phyloP scores from a whole-genome alignment of 2,113 vertebrate genomes.

The Toxotes jaculatrix region DNA sequence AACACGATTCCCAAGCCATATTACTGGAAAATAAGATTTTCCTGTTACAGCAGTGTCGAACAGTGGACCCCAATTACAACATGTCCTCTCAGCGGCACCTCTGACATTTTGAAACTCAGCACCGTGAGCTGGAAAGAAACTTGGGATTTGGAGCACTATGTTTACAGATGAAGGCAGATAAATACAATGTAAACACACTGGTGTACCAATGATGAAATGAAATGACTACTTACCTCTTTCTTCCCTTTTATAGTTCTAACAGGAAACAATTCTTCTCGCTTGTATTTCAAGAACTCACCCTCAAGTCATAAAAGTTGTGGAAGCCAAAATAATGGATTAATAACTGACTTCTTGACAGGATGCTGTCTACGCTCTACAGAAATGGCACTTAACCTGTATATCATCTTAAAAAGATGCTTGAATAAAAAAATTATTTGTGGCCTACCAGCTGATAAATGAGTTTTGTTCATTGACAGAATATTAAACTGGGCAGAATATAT shows the following conservation, averaged over 20 bases:
- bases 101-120: conserved; percentile 3
- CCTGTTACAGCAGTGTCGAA: not conserved
- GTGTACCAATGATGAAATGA: no score
- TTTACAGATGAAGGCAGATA: not conserved
- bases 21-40: not conserved
- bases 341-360: not conserved
- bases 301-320: not conserved
- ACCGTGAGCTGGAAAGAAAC: not conserved
- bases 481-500: not conserved
- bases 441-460: not conserved
- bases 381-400: not conserved
- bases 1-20: not conserved
- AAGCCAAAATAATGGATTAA: not conserved
- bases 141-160: not conserved
- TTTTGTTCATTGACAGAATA: not conserved
- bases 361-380: not conserved
- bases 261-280: no score
- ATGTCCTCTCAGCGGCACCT: not conserved
- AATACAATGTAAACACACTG: not conserved
- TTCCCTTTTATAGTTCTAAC: no score
- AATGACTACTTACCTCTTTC: no score
- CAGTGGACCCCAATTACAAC: not conserved
- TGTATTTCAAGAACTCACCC: not conserved
- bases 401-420: not conserved
- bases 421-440: not conserved